Evolutionary conservation across 2,113 vertebrate species (phyloP).

Genomic region (Microcebus tavaratra): DNA sequence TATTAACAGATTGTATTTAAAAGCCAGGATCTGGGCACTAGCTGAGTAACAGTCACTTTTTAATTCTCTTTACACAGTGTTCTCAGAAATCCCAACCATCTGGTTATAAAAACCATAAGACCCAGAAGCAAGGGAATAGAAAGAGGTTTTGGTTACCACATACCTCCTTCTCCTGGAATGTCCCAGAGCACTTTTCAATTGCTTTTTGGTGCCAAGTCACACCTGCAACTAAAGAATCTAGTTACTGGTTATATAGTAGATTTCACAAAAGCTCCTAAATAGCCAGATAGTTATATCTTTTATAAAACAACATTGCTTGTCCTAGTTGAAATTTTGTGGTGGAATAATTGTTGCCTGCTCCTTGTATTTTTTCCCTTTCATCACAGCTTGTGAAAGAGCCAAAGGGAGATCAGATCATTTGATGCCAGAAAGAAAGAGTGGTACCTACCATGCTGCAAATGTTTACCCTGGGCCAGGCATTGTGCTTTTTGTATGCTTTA

Average conservation of each 20-base stretch:
- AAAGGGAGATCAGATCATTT: not conserved
- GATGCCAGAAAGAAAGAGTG: not conserved
- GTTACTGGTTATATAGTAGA: not conserved
- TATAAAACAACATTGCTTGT: not conserved
- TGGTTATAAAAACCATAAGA: not conserved
- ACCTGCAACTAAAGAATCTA: not conserved
- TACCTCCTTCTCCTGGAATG: not conserved
- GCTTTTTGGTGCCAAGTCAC: not conserved
- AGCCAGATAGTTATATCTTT: not conserved
- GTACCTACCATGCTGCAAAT: not conserved
- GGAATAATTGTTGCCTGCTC: not conserved
- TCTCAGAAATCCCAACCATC: not conserved
- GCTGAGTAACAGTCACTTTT: not conserved
- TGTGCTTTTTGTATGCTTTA: not conserved
- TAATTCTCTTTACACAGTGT: not conserved
- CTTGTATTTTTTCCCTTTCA: not conserved
- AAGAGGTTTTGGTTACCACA: not conserved
- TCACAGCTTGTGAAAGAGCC: not conserved
- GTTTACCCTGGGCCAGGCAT: not conserved
- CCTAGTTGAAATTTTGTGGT: not conserved
- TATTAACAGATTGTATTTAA: not conserved
- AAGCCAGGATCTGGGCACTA: not conserved
- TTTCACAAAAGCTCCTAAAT: conserved; percentile 3
- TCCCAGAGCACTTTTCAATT: not conserved
- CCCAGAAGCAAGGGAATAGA: not conserved